Percentiles rank a stretch among this genome's conserved stretches.
phyloP scores from a whole-genome alignment of 2,797 vertebrate genomes.

The Cynodonichthys magdalenae region DNA sequence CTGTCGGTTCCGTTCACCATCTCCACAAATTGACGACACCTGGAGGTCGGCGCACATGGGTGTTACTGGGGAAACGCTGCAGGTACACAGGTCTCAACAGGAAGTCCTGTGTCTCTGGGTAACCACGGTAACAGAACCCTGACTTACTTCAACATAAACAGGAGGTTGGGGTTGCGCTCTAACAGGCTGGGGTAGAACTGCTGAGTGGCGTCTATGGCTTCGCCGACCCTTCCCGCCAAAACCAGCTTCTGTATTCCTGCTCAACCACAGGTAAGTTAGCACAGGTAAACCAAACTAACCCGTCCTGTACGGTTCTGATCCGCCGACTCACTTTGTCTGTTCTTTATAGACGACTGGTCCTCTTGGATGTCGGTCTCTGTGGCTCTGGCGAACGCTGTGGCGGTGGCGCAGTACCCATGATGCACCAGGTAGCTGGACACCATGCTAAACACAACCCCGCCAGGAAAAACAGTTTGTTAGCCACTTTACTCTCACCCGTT shows the following conservation, averaged over 20 bases:
- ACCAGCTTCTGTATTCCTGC: conserved; percentile 99
- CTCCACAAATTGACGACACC: conserved; percentile 98
- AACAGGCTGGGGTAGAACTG: conserved; percentile 95
- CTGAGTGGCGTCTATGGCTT: conserved; percentile 95
- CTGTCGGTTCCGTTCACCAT: conserved; percentile 99
- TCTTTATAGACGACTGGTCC: conserved; percentile 97
- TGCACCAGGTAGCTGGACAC: conserved; percentile 98
- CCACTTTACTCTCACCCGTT: too few relatives aligned
- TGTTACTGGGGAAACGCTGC: conserved; percentile 2
- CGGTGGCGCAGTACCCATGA: conserved; percentile 96
- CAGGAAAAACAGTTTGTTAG: background rate
- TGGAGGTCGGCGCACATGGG: conserved; percentile 44
- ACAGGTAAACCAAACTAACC: background rate
- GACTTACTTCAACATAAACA: conserved; percentile 99
- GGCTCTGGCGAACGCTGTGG: conserved; percentile 94
- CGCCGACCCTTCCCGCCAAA: conserved; percentile 94
- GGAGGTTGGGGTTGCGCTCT: conserved; percentile 95
- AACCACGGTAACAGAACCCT: background rate
- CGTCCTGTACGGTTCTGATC: background rate
- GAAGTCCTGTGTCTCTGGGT: too few relatives aligned
- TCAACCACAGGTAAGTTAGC: conserved; percentile 5
- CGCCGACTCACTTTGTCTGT: conserved; percentile 95
- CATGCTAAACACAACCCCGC: conserved; percentile 78
- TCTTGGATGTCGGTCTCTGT: conserved; percentile 97
- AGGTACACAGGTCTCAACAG: too few relatives aligned